A percentile compares a stretch with the other conserved stretches of the same genome.
Conservation (phyloP, 2,113 vertebrate genomes). For the Macquaria australasica region DNA sequence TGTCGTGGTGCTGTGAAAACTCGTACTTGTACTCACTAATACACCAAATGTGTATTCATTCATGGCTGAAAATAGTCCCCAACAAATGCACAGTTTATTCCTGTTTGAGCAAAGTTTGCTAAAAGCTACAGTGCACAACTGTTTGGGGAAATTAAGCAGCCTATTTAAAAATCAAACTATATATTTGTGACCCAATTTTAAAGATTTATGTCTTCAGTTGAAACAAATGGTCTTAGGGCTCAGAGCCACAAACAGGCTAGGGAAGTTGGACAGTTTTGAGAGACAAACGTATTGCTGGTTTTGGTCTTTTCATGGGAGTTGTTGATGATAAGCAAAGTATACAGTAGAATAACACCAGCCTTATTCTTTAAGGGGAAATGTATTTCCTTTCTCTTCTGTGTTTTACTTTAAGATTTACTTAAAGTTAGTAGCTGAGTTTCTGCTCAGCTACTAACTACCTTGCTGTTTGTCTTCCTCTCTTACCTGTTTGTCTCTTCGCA, state of each 20-base stretch:
- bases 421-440: too few species aligned
- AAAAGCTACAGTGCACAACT: conserved; percentile 11
- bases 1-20: neutral
- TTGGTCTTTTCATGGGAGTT: neutral
- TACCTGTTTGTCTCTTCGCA: neutral
- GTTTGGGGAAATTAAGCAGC: conserved; percentile 20
- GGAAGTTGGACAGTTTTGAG: neutral
- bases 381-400: neutral
- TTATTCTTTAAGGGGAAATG: neutral
- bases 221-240: conserved; percentile 11
- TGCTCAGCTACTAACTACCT: neutral
- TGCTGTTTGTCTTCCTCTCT: neutral
- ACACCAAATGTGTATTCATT: neutral
- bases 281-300: neutral
- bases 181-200: conserved; percentile 19
- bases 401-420: neutral
- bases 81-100: neutral
- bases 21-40: neutral
- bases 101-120: conserved; percentile 24
- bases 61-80: neutral
- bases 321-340: neutral
- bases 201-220: conserved; percentile 13
- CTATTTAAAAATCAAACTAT: conserved; percentile 29
- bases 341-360: neutral
- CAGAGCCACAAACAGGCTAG: neutral